Base-by-base conservation (phyloP, 2,888 invertebrate species). In the Spicauda simplicius region DNA sequence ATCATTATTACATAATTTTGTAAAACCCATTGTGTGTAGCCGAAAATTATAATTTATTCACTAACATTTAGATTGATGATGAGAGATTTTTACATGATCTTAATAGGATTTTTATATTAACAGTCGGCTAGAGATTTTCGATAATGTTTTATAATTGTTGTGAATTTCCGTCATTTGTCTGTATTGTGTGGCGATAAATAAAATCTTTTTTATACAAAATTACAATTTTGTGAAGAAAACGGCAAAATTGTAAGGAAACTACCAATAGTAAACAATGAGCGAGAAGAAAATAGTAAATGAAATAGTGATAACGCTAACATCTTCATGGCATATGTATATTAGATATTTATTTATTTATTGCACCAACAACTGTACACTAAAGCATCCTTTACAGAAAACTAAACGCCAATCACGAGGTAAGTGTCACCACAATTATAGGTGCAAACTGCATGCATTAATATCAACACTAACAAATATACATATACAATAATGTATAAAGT, bases 91-190 rank as follows among this genome's bases (percentile, higher is more conserved):
- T 61, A 61, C 52, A 19, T 61, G 33, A 61, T 53, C 30, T 8
- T 61, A 41, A 41, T 67, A 62, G 56, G 54, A 41, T 61, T 67
- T 63, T 67, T 67, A 57, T 62, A 67, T 57, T 56, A 57, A 48
- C 67, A 62, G 56, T 61, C 61, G 10, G 61, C 55, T 56, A 61
- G 67, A 57, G 50, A 55, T 67, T 67, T 67, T 67, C 56, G 66
- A 67, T 67, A 61, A 56, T 54, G n/a, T 67, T 67, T 67, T 67
- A 67, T 67, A 67, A 67, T 56, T 60, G 66, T 66, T 60, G 60
- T 66, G 66, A 59, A 59, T 41, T 25, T 58, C 20, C 45, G 59
- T 53, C 59, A 54, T 65, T 65, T 41, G 18, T 61, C 1, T 20
- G 37, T 54, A 0, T 20, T 30, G 30, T 54, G 30, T 54, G 6